These are phyloP conservation scores for Hemichromis elongatus DNA, from an alignment of 2,113 vertebrate species.

Conservation along the genomic window DNA sequence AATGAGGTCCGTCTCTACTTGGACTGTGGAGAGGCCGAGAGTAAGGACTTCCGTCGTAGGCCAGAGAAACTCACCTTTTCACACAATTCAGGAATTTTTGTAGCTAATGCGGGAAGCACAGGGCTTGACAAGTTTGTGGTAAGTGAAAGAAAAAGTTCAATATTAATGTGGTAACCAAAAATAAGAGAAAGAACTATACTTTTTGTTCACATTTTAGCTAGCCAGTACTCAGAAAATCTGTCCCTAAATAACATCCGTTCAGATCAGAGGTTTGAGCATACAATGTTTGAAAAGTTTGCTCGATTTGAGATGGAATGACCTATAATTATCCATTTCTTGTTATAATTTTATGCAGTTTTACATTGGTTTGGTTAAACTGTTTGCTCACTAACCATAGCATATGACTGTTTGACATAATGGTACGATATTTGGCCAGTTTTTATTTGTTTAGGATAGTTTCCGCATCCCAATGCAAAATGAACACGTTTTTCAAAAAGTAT, in stretches of 20 bases:
- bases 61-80: conserved; percentile 75
- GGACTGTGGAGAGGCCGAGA: conserved; percentile 87
- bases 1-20: conserved; percentile 79
- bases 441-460: background rate
- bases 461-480: background rate
- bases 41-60: conserved; percentile 72
- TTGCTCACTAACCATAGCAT: no score
- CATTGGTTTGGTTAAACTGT: background rate
- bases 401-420: no score
- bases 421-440: background rate
- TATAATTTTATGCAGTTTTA: background rate
- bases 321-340: background rate
- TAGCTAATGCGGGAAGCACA: conserved; percentile 87
- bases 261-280: no score
- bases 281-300: background rate
- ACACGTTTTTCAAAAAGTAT: background rate
- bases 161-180: background rate
- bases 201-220: background rate
- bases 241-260: background rate
- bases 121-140: conserved; percentile 87
- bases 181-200: background rate
- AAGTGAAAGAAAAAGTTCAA: conserved; percentile 56
- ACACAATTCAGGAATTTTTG: conserved; percentile 87
- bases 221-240: background rate
- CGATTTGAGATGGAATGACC: background rate